Conservation (phyloP, 64 coral and sea anemone species). For the Montipora cactus region DNA sequence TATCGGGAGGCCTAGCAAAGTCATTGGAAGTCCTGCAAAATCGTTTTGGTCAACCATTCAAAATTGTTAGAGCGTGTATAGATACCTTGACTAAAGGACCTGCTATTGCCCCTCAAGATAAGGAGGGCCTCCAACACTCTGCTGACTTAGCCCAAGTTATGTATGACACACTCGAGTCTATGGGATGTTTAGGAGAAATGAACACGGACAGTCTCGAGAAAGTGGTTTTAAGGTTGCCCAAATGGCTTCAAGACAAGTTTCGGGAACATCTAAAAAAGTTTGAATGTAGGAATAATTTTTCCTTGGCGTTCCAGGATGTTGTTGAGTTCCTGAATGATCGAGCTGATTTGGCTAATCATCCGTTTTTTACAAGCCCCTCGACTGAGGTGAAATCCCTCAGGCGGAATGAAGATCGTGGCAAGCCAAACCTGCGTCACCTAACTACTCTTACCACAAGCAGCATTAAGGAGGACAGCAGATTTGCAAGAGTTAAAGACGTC, state of each 20-base stretch:
- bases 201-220: conserved; percentile 51
- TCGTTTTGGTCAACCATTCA: conserved; percentile 32
- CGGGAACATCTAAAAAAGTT: conserved; percentile 20
- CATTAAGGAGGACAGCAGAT: not conserved
- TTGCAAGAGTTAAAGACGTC: not conserved
- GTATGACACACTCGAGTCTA: not conserved
- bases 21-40: conserved; percentile 19
- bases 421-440: not conserved
- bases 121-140: conserved; percentile 3
- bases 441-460: not conserved
- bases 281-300: not conserved
- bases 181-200: conserved; percentile 50
- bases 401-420: not conserved
- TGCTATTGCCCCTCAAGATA: conserved; percentile 35
- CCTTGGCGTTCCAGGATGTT: conserved; percentile 11
- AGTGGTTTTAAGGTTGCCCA: conserved; percentile 40
- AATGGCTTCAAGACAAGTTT: conserved; percentile 23
- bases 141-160: conserved; percentile 26
- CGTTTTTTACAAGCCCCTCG: not conserved
- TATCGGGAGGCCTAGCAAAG: conserved; percentile 23
- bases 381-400: not conserved
- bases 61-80: conserved; percentile 48
- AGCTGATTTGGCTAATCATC: conserved; percentile 15
- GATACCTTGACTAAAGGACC: conserved; percentile 44
- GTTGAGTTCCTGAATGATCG: conserved; percentile 28